A percentile compares a stretch with the other conserved stretches of the same genome.
phyloP scores from a whole-genome alignment of 2,113 vertebrate species.

The Vimba vimba region DNA sequence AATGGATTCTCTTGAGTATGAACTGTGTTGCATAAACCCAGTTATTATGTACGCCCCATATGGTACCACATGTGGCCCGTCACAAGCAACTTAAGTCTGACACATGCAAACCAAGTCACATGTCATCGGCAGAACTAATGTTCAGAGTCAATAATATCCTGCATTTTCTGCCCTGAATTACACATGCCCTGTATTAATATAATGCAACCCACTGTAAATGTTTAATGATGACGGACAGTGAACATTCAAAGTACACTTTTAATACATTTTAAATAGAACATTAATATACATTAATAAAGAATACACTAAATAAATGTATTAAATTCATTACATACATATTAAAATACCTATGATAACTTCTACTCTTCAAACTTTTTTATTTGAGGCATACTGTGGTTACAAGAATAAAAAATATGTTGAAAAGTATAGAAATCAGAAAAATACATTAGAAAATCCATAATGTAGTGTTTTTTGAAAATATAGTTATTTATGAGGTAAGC shows the following conservation, averaged over 20 bases:
- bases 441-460: too few relatives aligned
- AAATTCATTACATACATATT: too few relatives aligned
- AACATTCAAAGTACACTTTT: neutral
- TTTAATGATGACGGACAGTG: neutral
- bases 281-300: neutral
- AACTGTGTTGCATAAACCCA: slow-evolving; percentile 2
- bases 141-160: slow-evolving; percentile 24
- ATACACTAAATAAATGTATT: too few relatives aligned
- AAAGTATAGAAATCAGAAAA: too few relatives aligned
- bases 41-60: slow-evolving; percentile 30
- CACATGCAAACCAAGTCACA: slow-evolving; percentile 31
- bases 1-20: neutral
- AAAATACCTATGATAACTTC: too few relatives aligned
- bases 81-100: neutral
- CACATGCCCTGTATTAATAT: neutral
- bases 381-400: too few relatives aligned
- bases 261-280: neutral
- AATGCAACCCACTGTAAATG: neutral
- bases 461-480: too few relatives aligned
- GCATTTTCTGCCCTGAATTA: neutral
- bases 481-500: too few relatives aligned
- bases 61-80: slow-evolving; percentile 37
- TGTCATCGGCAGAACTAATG: neutral
- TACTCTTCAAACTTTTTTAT: too few relatives aligned
- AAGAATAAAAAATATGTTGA: too few relatives aligned